A percentile compares a stretch with the other conserved stretches of the same genome.
These are phyloP conservation scores for Pelobates fuscus DNA, from an alignment of 2,113 vertebrate species.

Conservation along the genomic window DNA sequence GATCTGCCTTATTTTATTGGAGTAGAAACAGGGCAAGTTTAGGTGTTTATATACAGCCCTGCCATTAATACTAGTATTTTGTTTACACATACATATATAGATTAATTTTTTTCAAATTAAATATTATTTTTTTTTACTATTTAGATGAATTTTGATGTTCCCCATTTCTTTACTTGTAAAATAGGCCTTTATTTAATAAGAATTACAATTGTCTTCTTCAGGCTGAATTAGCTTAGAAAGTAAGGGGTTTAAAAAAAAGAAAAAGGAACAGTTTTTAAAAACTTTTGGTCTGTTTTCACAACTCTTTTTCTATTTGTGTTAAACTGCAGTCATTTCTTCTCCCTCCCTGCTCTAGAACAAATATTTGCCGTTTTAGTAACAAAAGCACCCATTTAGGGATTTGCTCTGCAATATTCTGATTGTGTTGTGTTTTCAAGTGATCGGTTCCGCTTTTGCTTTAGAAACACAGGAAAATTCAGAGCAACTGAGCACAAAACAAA, in stretches of 20 bases:
- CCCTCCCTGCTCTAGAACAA: constrained; percentile 20
- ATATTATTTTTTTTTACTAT: not conserved
- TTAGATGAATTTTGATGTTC: constrained; percentile 12
- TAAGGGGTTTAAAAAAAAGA: constrained; percentile 1
- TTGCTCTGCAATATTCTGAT: constrained; percentile 2
- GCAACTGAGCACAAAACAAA: not conserved
- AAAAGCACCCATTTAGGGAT: constrained; percentile 15
- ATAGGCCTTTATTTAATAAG: constrained; percentile 12
- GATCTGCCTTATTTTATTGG: too few species aligned
- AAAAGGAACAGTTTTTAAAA: constrained; percentile 12
- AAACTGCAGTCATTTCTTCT: not conserved
- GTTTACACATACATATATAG: too few species aligned
- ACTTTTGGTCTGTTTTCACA: not conserved
- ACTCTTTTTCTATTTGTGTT: not conserved
- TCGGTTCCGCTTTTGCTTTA: constrained; percentile 25
- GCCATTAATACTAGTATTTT: too few species aligned
- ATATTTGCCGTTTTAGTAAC: constrained; percentile 29
- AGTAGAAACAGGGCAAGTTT: too few species aligned
- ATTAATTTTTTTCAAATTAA: not conserved
- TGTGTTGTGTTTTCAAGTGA: not conserved
- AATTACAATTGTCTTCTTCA: constrained; percentile 2
- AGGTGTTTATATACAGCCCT: too few species aligned
- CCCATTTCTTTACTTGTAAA: constrained; percentile 8
- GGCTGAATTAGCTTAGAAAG: constrained; percentile 14
- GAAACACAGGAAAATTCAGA: constrained; percentile 19